Evolutionary conservation across 1,140 invertebrate genomes (phyloP).

Genomic region (Caligus rogercresseyi): DNA sequence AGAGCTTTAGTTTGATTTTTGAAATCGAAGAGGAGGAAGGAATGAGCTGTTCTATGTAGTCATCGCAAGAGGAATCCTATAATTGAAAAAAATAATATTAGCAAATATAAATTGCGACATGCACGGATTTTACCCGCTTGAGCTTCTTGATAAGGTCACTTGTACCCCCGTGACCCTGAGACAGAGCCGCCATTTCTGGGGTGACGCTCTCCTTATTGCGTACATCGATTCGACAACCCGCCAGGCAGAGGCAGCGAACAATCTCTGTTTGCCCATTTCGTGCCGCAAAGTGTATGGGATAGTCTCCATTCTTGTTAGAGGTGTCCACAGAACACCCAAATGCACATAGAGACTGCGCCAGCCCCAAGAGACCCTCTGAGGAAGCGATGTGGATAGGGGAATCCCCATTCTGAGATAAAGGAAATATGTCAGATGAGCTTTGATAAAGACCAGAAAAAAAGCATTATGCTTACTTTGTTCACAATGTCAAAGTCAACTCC

Average conservation of each 20-base stretch:
- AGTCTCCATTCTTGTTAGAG: constrained; percentile 44
- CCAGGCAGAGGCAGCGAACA: constrained; percentile 51
- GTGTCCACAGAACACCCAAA: constrained; percentile 51
- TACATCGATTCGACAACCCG: constrained; percentile 47
- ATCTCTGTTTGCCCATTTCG: constrained; percentile 53
- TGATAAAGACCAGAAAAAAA: constrained; percentile 12
- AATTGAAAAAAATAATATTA: background rate
- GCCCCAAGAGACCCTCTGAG: constrained; percentile 42
- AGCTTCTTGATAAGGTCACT: constrained; percentile 50
- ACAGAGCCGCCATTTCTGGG: constrained; percentile 60
- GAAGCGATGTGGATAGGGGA: constrained; percentile 54
- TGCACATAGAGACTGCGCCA: constrained; percentile 53
- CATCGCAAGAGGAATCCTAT: constrained; percentile 29
- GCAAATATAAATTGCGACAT: background rate
- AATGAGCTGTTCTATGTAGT: constrained; percentile 49
- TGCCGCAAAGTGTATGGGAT: constrained; percentile 53
- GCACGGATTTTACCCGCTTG: constrained; percentile 42
- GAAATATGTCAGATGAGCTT: constrained; percentile 13
- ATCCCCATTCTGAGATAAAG: constrained; percentile 30
- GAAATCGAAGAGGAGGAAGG: constrained; percentile 42
- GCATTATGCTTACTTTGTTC: constrained; percentile 38
- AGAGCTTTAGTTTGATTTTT: constrained; percentile 51
- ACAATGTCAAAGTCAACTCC: constrained; percentile 49
- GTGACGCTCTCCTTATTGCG: constrained; percentile 51
- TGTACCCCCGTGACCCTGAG: constrained; percentile 54